A percentile compares a stretch with the other conserved stretches of the same genome.
Evolutionary conservation across 2,797 vertebrate species (phyloP).

Genomic region (Spinibarbus caldwelli): DNA sequence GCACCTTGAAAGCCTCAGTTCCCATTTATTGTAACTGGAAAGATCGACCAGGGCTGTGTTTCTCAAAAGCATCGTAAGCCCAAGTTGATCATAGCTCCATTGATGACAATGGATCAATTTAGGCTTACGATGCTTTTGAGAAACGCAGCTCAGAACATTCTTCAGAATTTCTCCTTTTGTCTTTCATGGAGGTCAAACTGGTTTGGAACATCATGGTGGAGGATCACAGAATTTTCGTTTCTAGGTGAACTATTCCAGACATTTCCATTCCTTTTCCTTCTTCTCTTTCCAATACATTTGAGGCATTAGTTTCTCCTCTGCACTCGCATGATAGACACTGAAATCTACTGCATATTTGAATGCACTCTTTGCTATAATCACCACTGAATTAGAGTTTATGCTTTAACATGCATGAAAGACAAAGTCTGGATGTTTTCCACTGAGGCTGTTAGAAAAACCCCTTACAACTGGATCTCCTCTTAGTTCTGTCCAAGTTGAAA

Average conservation of each 20-base stretch:
- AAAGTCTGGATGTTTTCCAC: conserved; percentile 5
- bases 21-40: background rate
- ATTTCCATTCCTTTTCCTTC: background rate
- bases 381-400: conserved; percentile 9
- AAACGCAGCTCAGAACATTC: background rate
- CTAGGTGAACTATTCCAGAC: background rate
- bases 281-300: background rate
- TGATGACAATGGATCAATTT: no score
- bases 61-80: no score
- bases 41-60: background rate
- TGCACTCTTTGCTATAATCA: conserved; percentile 17
- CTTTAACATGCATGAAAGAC: conserved; percentile 25
- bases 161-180: background rate
- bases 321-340: conserved; percentile 13
- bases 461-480: background rate
- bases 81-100: no score
- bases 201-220: background rate
- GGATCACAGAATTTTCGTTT: background rate
- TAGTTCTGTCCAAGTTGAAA: background rate
- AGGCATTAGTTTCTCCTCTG: conserved; percentile 4
- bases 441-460: background rate
- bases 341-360: conserved; percentile 29
- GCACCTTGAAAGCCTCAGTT: background rate
- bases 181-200: background rate
- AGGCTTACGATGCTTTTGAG: background rate